Evolutionary conservation across 2,888 invertebrate genomes (phyloP).

Genomic region (Epirrhoe alternata): DNA sequence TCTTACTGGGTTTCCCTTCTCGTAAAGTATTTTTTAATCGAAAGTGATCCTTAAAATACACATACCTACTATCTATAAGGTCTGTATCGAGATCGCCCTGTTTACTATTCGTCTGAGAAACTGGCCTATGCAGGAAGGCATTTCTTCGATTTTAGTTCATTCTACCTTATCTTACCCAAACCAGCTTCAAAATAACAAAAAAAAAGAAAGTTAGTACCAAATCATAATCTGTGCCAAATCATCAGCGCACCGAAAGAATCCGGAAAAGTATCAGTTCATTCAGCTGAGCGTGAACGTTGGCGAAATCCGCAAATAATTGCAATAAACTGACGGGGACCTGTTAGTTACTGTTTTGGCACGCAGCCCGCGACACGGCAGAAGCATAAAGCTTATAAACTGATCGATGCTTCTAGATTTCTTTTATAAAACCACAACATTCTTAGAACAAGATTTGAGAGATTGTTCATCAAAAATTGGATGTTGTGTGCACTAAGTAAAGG

Average conservation of each 20-base stretch:
- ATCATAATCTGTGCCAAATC: slow-evolving; percentile 19
- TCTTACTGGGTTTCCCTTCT: no score
- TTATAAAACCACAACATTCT: background rate
- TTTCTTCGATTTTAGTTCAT: background rate
- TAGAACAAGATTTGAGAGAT: background rate
- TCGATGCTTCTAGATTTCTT: slow-evolving; percentile 46
- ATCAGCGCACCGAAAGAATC: slow-evolving; percentile 32
- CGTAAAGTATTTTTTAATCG: no score
- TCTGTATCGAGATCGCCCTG: no score
- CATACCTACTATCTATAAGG: no score
- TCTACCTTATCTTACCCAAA: background rate
- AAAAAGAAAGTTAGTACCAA: slow-evolving; percentile 6
- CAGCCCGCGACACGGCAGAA: slow-evolving; percentile 59
- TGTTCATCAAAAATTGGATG: no score
- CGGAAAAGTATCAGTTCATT: slow-evolving; percentile 47
- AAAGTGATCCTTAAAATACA: no score
- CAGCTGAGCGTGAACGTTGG: slow-evolving; percentile 49
- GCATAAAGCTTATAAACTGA: slow-evolving; percentile 56
- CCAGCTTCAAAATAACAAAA: background rate
- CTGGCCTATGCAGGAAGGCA: background rate
- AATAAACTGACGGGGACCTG: slow-evolving; percentile 59
- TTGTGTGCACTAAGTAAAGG: no score
- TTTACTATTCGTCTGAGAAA: no score
- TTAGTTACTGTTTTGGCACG: slow-evolving; percentile 57
- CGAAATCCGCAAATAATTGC: slow-evolving; percentile 66